phyloP scores from a whole-genome alignment of 2,113 vertebrate genomes.

The Hylia prasina region DNA sequence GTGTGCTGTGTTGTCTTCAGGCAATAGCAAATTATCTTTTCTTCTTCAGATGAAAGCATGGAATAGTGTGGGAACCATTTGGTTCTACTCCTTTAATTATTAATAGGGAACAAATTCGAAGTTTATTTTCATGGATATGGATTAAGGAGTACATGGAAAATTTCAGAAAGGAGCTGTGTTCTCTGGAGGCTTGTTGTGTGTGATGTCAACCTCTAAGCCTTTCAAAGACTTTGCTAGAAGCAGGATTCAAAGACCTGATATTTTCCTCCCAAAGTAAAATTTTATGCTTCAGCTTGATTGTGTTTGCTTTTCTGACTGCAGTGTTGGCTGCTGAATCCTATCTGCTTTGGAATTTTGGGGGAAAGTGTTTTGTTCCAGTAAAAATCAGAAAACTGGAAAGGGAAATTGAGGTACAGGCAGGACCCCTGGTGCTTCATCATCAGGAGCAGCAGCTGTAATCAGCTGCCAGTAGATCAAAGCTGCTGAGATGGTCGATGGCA shows the following conservation, averaged over 20 bases:
- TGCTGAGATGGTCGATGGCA: slow-evolving; percentile 14
- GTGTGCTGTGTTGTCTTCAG: neutral
- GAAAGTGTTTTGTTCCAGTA: neutral
- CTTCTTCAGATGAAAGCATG: neutral
- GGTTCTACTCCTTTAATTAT: neutral
- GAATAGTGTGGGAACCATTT: neutral
- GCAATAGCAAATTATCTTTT: neutral
- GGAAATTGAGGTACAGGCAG: neutral
- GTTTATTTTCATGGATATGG: neutral
- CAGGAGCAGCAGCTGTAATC: slow-evolving; percentile 20
- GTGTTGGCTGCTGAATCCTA: neutral
- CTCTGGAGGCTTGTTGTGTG: neutral
- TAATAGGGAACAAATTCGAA: neutral
- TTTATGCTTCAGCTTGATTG: neutral
- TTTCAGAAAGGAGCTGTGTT: neutral
- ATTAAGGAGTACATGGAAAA: neutral
- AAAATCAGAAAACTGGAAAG: neutral
- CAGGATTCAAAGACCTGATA: neutral
- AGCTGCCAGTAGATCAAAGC: slow-evolving; percentile 39
- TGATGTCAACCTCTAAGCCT: slow-evolving; percentile 21
- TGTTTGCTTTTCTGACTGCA: slow-evolving; percentile 4
- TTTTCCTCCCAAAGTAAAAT: neutral
- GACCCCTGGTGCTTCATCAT: neutral
- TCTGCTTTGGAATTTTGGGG: neutral
- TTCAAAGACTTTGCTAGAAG: slow-evolving; percentile 29